These are phyloP conservation scores for Porites australiensis DNA, from an alignment of 64 coral and sea anemone species.

Conservation along the genomic window DNA sequence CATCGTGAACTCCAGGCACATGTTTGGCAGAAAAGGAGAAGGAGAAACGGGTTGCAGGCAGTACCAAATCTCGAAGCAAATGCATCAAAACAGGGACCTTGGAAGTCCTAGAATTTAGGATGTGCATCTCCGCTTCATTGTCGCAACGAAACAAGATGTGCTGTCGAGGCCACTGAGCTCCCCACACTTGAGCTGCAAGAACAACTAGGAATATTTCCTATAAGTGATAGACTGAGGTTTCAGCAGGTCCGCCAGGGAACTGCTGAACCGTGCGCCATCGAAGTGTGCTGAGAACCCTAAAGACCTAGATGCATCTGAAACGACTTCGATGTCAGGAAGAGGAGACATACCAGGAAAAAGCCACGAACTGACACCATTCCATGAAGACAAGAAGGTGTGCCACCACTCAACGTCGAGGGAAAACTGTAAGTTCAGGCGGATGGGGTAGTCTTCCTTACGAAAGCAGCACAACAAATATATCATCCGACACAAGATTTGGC, in stretches of 20 bases:
- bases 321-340: too few relatives aligned
- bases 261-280: too few relatives aligned
- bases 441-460: neutral
- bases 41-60: neutral
- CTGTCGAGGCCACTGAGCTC: neutral
- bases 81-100: constrained; percentile 14
- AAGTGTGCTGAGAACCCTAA: constrained; percentile 33
- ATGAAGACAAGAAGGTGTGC: too few relatives aligned
- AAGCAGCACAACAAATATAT: constrained; percentile 16
- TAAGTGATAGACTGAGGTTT: neutral
- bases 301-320: neutral
- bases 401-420: too few relatives aligned
- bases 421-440: constrained; percentile 3
- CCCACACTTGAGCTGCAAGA: neutral
- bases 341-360: constrained; percentile 9
- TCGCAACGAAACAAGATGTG: too few relatives aligned
- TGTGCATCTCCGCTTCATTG: neutral
- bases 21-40: constrained; percentile 48
- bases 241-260: neutral
- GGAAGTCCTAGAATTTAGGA: neutral
- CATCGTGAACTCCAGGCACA: constrained; percentile 20
- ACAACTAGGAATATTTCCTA: constrained; percentile 25
- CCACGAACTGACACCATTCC: neutral
- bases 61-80: neutral
- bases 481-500: constrained; percentile 21